A percentile compares a stretch with the other conserved stretches of the same genome.
phyloP scores from a whole-genome alignment of 2,113 vertebrate genomes.

The Loxodonta africana region DNA sequence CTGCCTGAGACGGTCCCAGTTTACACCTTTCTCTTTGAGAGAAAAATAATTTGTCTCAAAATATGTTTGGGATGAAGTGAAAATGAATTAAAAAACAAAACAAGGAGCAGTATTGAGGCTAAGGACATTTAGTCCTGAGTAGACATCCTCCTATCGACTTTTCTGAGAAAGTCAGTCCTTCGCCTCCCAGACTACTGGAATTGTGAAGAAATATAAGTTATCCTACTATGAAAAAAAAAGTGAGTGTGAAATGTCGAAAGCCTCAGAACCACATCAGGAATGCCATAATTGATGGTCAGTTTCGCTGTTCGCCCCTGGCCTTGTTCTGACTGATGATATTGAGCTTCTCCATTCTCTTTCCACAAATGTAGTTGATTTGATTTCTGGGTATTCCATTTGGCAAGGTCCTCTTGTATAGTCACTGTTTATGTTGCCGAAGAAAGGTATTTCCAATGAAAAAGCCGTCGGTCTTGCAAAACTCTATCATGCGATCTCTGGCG shows the following conservation, averaged over 20 bases:
- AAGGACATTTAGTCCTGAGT: neutral
- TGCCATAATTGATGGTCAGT: neutral
- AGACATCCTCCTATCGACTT: neutral
- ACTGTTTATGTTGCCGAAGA: no score
- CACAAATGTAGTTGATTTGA: no score
- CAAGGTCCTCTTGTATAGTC: no score
- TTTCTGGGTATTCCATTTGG: no score
- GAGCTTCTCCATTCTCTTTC: no score
- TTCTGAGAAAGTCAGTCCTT: neutral
- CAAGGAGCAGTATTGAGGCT: neutral
- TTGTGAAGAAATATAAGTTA: neutral
- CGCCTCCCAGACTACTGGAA: neutral
- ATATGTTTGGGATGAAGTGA: neutral
- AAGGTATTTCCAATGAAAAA: no score
- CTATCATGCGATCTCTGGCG: no score
- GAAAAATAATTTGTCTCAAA: neutral
- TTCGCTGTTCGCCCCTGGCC: no score
- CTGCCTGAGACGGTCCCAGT: neutral
- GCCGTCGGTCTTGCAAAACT: no score
- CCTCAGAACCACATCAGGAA: neutral
- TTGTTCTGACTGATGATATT: no score
- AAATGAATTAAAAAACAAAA: neutral
- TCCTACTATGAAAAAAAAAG: neutral
- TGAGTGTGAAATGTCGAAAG: neutral
- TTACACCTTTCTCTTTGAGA: neutral